A percentile compares a stretch with the other conserved stretches of the same genome.
Evolutionary conservation across 2,113 vertebrate genomes (phyloP).

Genomic region (Smithornis capensis): DNA sequence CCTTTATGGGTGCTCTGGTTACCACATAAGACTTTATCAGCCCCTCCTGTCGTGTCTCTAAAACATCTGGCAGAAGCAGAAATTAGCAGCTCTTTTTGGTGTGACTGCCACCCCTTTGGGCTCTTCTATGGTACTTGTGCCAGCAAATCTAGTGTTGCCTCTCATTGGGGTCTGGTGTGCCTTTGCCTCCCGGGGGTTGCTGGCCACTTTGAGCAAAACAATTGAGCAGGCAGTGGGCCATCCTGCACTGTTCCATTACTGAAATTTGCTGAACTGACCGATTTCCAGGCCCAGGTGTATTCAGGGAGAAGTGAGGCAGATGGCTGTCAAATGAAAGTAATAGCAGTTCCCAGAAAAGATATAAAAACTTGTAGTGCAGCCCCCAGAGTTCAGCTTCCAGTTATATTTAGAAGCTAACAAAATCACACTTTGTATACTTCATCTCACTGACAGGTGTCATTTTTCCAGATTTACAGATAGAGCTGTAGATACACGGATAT

Average conservation of each 20-base stretch:
- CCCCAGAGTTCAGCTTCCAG: not conserved
- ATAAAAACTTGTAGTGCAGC: not conserved
- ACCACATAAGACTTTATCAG: not conserved
- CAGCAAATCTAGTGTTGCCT: not conserved
- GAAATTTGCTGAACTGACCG: not conserved
- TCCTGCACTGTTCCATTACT: not conserved
- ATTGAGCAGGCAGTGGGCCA: no score
- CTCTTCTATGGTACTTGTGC: not conserved
- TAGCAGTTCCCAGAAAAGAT: not conserved
- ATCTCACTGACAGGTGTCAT: not conserved
- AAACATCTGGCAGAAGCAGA: not conserved
- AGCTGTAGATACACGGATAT: not conserved
- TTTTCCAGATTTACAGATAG: not conserved
- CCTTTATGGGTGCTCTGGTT: not conserved
- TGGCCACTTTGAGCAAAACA: not conserved
- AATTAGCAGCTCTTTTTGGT: not conserved
- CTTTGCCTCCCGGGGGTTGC: not conserved
- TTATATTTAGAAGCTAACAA: not conserved
- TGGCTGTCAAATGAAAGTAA: not conserved
- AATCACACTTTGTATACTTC: not conserved
- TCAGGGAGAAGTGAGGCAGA: not conserved
- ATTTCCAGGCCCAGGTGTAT: not conserved
- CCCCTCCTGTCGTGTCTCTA: not conserved
- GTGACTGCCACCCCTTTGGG: not conserved
- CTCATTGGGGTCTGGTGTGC: rapidly evolving